Conservation (phyloP, 2,888 invertebrate genomes). For the Protophormia terraenovae region DNA sequence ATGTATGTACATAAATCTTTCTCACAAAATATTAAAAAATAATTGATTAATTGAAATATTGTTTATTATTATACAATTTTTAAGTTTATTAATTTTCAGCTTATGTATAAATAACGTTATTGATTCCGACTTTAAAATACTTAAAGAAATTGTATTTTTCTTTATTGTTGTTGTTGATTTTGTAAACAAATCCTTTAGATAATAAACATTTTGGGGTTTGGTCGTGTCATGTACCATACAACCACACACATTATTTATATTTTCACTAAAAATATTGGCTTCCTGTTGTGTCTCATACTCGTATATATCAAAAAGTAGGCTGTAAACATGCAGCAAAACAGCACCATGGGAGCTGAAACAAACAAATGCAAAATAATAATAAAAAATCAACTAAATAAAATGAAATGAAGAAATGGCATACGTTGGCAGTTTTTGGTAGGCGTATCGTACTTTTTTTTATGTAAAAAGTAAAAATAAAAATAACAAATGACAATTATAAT, state of each 20-base stretch:
- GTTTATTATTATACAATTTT: not conserved
- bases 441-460: conserved; percentile 16
- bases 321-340: conserved; percentile 19
- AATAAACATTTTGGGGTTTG: not conserved
- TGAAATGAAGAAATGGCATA: conserved; percentile 37
- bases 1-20: too few relatives aligned
- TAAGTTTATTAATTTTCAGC: not conserved
- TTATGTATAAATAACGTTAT: not conserved
- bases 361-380: not conserved
- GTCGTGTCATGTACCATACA: not conserved
- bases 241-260: not conserved
- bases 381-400: conserved; percentile 6
- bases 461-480: conserved; percentile 4
- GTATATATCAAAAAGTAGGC: conserved; percentile 38
- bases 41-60: too few relatives aligned
- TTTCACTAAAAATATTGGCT: conserved; percentile 44
- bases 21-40: too few relatives aligned
- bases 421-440: conserved; percentile 49
- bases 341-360: conserved; percentile 3
- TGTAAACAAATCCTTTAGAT: not conserved
- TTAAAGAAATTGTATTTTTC: not conserved
- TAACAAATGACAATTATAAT: conserved; percentile 35
- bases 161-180: not conserved
- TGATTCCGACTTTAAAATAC: not conserved
- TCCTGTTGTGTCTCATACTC: conserved; percentile 52